Evolutionary conservation across 1,140 invertebrate genomes (phyloP), one percentile per base, ranked within the genome.

Genomic region (Stegodyphus dumicola): DNA sequence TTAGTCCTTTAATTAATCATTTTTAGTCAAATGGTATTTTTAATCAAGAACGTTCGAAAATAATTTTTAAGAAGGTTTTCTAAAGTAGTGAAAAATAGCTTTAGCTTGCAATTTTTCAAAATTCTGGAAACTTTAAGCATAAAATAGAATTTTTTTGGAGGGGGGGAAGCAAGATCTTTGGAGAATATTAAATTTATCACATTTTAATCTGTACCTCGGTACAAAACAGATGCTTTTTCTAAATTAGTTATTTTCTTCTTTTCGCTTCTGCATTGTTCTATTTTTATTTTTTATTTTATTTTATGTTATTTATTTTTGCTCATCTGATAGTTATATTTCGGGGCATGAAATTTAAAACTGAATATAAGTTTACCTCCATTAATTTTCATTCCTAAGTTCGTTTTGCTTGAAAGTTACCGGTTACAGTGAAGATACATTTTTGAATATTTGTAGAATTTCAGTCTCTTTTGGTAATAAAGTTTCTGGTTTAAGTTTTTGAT

Each of bases 11-110:
- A 80, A 71, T 80, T 71, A 80, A 71, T 71, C 66, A 71, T 80
- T 71, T 67, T 80, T 71, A 69, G 78, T 80, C 69, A 49, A 78
- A 80, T 70, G 78, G 67, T 71, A 80, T 80, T 80, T 80, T 80
- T 80, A 78, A 78, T 80, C 78, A 49, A 18, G 66, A 49, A 13
- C 64, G n/a, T 56, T 79, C 66, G 53, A 60, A 80, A 80, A 80
- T 80, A 80, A 60, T 52, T 69, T 78, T 33, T 48, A 71, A 80
- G 78, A 80, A 80, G 51, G 6, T 80, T 80, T 79, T 33, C 66
- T 78, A 15, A 67, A 65, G 66, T 60, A 54, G 69, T 80, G 78
- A 80, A 80, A 80, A 80, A 80, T 80, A 80, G 67, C 17, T 80
- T 71, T 53, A 51, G 78, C 78, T 56, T 13, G 33, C 33, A 71